Evolutionary conservation across 2,797 vertebrate species (phyloP), one percentile per base, ranked within the genome.

Genomic region (Babyrousa celebensis): DNA sequence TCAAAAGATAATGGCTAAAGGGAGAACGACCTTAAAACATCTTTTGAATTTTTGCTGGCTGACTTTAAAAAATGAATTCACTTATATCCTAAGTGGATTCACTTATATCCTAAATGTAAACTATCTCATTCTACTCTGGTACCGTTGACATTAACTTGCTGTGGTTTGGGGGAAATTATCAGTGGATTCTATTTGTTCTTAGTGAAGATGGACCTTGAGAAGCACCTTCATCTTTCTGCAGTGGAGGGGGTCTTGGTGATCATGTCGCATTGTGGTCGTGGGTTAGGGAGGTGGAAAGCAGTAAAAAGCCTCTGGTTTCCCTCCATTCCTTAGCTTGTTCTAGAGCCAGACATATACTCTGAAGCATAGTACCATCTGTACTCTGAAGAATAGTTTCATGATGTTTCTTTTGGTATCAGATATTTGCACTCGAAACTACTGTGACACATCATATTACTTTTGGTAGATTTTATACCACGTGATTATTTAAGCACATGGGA

Each of bases 321-420:
- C 36, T 88, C 43, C 10, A 20, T 3, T 32, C 25, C 14, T 85
- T 17, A 58, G 32, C 4, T 87, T 75, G 8, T 58, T 77, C 48
- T n/a, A n/a, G 29, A 77, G 17, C 52, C 71, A 32, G 40, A 5
- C 18, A 1, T n/a, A 8, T 1, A 9, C 27, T 63, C 23, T 4
- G 32, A 56, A 20, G 29, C 9, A 10, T 10, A 56, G 14, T 0
- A 40, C 6, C 1, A 0, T 23, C 4, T 68, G 15, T 20, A 1
- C 27, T n/a, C 18, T 15, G 40, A 36, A 16, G n/a, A 48, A 32
- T 20, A 52, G 32, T 18, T 70, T 27, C 29, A 2, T 11, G 4
- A 3, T 27, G 5, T 56, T 72, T 71, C 67, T 75, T 72, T 63
- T 67, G 40, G 17, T 43, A 1, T n/a, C 16, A 18, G 5, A 36